Evolutionary conservation across 1,140 invertebrate genomes (phyloP).

Genomic region (Sogatella furcifera): DNA sequence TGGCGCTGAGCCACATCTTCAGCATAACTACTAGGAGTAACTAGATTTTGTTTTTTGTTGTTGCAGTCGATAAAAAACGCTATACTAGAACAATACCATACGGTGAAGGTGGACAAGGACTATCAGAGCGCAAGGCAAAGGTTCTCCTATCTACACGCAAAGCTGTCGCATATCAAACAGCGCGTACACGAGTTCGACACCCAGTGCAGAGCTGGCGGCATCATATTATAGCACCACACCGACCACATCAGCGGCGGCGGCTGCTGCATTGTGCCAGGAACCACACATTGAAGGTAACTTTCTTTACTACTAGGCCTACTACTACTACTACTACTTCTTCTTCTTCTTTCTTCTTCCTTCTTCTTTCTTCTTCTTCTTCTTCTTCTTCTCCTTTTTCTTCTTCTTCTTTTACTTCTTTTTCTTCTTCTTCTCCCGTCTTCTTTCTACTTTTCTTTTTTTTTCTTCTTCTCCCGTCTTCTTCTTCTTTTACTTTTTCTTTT

Average conservation of each 20-base stretch:
- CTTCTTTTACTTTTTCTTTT: no score
- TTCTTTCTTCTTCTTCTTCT: no score
- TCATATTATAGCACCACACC: background rate
- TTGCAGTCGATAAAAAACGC: conserved; percentile 56
- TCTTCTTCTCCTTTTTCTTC: no score
- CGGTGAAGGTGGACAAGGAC: conserved; percentile 57
- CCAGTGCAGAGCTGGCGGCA: background rate
- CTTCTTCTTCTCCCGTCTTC: no score
- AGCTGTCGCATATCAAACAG: conserved; percentile 81
- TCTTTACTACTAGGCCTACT: no score
- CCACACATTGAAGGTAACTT: background rate
- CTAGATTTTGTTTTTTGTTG: conserved; percentile 13
- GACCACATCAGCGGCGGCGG: conserved; percentile 12
- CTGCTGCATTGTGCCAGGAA: background rate
- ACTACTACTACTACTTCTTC: no score
- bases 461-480: no score
- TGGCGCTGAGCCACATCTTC: no score
- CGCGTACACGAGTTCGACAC: conserved; percentile 70
- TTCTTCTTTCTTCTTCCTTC: no score
- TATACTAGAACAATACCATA: conserved; percentile 70
- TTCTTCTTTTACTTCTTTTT: no score
- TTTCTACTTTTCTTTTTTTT: no score
- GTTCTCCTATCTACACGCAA: conserved; percentile 78
- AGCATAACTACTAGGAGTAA: no score
- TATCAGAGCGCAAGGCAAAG: conserved; percentile 60